phyloP scores from a whole-genome alignment of 2,797 vertebrate species.

The Coccyzus lansbergi region DNA sequence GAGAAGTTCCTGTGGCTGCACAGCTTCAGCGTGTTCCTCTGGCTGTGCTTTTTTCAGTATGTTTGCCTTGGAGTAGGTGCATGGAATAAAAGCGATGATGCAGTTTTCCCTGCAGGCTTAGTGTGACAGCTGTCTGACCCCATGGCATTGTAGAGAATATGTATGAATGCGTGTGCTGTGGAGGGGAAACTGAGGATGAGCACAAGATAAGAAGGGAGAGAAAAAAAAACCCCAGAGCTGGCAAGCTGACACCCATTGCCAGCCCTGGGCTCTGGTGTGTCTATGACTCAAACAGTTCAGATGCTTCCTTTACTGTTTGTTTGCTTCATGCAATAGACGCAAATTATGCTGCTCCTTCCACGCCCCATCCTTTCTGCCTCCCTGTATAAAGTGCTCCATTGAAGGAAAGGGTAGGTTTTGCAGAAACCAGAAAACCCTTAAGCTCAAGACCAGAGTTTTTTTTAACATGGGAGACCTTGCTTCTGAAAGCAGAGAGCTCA shows the following conservation, averaged over 20 bases:
- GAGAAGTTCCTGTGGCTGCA: neutral
- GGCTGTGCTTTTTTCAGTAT: neutral
- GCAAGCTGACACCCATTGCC: neutral
- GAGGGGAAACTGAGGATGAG: neutral
- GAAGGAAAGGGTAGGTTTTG: neutral
- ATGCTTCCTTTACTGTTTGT: neutral
- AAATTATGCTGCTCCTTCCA: neutral
- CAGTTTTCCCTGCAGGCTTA: neutral
- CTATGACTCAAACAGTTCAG: neutral
- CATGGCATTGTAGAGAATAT: rapidly evolving
- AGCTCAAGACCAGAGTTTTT: neutral
- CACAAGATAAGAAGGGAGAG: neutral
- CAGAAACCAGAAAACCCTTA: neutral
- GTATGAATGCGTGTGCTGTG: rapidly evolving
- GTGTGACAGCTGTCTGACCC: rapidly evolving
- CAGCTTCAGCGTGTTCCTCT: rapidly evolving
- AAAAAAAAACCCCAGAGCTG: neutral
- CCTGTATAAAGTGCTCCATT: neutral
- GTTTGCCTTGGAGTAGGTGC: neutral
- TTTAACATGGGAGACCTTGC: neutral
- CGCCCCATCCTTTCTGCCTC: neutral
- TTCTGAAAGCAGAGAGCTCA: neutral
- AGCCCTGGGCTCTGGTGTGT: neutral
- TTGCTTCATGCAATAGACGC: neutral
- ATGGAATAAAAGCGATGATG: neutral